A percentile compares a stretch with the other conserved stretches of the same genome.
These are phyloP conservation scores for Chaitophorus viminalis DNA, from an alignment of 2,888 invertebrate genomes.

Conservation along the genomic window DNA sequence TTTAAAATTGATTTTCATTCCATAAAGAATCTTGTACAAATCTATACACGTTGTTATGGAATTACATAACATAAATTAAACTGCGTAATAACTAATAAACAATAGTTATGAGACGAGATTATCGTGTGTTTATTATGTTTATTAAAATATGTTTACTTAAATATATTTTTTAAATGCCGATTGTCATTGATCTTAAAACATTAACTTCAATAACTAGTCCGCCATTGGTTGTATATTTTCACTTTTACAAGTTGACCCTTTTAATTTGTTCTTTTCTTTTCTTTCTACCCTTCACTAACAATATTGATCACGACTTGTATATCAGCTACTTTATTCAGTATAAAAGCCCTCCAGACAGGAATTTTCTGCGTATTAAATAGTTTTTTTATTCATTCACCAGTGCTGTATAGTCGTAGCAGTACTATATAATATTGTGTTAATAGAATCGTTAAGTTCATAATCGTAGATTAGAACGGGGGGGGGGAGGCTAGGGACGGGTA, in stretches of 20 bases:
- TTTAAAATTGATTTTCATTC: not conserved
- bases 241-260: not conserved
- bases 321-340: not conserved
- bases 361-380: not conserved
- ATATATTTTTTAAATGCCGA: not conserved
- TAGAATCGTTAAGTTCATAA: constrained; percentile 34
- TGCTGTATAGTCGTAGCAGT: not conserved
- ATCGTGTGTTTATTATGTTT: too few species aligned
- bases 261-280: constrained; percentile 18
- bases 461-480: not conserved
- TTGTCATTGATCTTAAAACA: constrained; percentile 3
- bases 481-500: not conserved
- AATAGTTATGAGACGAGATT: too few species aligned
- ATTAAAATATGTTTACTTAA: too few species aligned
- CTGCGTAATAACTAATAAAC: too few species aligned
- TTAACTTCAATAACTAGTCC: not conserved
- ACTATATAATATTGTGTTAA: constrained; percentile 26
- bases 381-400: too few species aligned
- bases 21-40: not conserved
- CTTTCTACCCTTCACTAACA: not conserved
- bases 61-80: too few species aligned
- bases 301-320: constrained; percentile 2
- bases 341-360: not conserved
- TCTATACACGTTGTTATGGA: too few species aligned
- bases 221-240: not conserved